Conservation (phyloP, 2,888 invertebrate species). For the Eupithecia centaureata region DNA sequence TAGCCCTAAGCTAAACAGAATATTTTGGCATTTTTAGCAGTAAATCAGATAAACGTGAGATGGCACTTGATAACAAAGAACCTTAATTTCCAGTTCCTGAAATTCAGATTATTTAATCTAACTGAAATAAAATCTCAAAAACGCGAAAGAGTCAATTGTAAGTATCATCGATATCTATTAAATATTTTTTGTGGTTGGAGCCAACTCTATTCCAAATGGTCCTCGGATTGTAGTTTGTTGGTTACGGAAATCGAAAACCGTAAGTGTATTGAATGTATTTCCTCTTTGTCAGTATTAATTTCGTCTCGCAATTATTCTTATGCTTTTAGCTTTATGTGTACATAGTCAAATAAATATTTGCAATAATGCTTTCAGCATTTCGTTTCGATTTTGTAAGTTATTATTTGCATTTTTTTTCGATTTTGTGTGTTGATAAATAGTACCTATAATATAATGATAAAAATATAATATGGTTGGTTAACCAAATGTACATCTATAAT, state of each 20-base stretch:
- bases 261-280: slow-evolving; percentile 54
- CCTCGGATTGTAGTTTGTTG: slow-evolving; percentile 45
- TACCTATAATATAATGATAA: no score
- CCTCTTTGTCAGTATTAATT: slow-evolving; percentile 46
- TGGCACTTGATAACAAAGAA: no score
- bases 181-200: neutral
- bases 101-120: neutral
- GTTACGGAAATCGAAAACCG: slow-evolving; percentile 52
- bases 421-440: neutral
- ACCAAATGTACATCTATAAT: no score
- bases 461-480: no score
- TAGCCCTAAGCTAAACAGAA: no score
- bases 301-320: slow-evolving; percentile 28
- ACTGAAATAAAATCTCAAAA: neutral
- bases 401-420: no score
- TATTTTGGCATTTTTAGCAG: no score
- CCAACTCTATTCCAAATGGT: slow-evolving; percentile 24
- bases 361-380: neutral
- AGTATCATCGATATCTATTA: slow-evolving; percentile 16
- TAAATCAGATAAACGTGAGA: no score
- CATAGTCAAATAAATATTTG: neutral
- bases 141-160: neutral
- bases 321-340: slow-evolving; percentile 4
- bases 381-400: no score
- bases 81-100: no score